Evolutionary conservation across 2,888 invertebrate genomes (phyloP), one percentile per base, ranked within the genome.

Genomic region (Hemithea aestivaria): DNA sequence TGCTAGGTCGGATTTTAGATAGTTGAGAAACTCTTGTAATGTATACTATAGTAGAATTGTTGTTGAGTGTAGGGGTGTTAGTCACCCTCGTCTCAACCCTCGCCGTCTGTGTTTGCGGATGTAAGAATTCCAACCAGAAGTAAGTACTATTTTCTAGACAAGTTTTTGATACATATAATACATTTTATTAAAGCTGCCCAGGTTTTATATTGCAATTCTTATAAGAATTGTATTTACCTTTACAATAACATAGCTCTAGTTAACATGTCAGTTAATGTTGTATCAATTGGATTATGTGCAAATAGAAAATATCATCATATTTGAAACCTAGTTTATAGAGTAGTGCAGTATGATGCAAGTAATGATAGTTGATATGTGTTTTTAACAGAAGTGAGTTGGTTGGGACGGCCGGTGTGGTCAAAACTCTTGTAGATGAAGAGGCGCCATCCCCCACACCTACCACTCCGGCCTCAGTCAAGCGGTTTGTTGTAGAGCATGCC

Each of bases 121-220:
- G 93, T 77, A 91, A 91, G 62, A 92, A 91, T 61, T 91, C 90
- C 58, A 89, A 91, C 63, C 92, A 91, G 67, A 94, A 93, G 93
- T 93, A 87, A 91, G 89, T 83, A 35, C 32, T 9, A 12, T 23
- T 20, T 29, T 24, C 26, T 29, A n/a, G n/a, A n/a, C n/a, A n/a
- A n/a, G n/a, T n/a, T n/a, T n/a, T n/a, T n/a, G n/a, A n/a, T n/a
- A n/a, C n/a, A n/a, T 7, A 23, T 36, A 27, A 23, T 10, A 20
- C 8, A 16, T 5, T 4, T 5, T 16, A 22, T 25, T 11, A 20
- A n/a, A 16, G 16, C 5, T 16, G 16, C 5, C 16, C 16, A 4
- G 2, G 3, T 4, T 4, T 16, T 4, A 16, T 16, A 5, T 16
- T 16, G 16, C n/a, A 16, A 16, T 16, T 16, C 16, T 5, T 16